Percentiles rank a stretch among this genome's conserved stretches.
These are phyloP conservation scores for Palaemon carinicauda DNA, from an alignment of 1,140 invertebrate species.

Conservation along the genomic window DNA sequence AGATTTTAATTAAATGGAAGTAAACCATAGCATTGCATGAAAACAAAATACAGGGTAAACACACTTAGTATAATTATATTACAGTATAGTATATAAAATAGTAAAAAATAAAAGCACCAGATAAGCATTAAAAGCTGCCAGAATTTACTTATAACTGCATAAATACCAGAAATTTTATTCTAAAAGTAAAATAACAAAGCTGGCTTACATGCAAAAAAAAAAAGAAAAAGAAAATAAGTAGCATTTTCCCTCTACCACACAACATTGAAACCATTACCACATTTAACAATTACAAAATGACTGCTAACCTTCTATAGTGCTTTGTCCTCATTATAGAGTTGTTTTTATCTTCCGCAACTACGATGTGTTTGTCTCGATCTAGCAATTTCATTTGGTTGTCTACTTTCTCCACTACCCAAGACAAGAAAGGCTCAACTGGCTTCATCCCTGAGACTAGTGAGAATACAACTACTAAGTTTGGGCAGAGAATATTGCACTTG, in stretches of 20 bases:
- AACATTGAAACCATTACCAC: not conserved
- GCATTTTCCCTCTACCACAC: not conserved
- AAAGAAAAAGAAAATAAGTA: no score
- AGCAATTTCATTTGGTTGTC: not conserved
- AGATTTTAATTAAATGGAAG: no score
- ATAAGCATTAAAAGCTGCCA: no score
- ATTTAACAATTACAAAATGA: not conserved
- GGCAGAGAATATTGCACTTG: no score
- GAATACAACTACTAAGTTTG: not conserved
- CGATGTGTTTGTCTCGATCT: slow-evolving; percentile 15
- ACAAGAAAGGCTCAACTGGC: slow-evolving; percentile 47
- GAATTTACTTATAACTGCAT: no score
- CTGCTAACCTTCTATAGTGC: slow-evolving; percentile 48
- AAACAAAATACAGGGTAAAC: no score
- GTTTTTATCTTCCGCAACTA: slow-evolving; percentile 38
- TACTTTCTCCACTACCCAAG: slow-evolving; percentile 47
- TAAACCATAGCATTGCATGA: no score
- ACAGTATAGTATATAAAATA: no score
- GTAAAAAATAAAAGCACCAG: no score
- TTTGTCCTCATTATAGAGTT: slow-evolving; percentile 37
- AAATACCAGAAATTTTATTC: no score
- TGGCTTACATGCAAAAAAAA: not conserved
- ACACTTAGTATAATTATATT: no score
- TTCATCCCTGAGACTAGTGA: slow-evolving; percentile 38
- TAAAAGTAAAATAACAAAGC: no score